Percentiles rank a stretch among this genome's conserved stretches.
Evolutionary conservation across 2,888 invertebrate species (phyloP).

Genomic region (Syrphus vitripennis): DNA sequence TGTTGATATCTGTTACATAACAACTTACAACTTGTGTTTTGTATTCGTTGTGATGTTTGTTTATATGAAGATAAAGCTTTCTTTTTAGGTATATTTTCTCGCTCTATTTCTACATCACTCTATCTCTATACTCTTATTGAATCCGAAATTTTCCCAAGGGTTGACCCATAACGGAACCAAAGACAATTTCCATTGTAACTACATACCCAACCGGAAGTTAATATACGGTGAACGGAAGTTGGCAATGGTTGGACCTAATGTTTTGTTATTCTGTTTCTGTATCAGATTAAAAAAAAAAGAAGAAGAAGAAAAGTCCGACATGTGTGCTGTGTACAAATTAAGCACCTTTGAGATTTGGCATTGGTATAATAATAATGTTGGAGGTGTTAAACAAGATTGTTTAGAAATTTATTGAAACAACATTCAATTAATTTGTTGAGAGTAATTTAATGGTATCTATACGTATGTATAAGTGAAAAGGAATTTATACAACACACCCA

Average conservation of each 20-base stretch:
- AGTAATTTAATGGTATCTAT: background rate
- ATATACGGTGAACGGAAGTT: slow-evolving; percentile 57
- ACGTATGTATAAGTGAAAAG: background rate
- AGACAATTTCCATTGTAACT: slow-evolving; percentile 61
- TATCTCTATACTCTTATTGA: background rate
- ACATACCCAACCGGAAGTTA: slow-evolving; percentile 58
- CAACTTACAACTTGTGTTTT: background rate
- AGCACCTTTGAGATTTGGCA: slow-evolving; percentile 16
- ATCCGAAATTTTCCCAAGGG: slow-evolving; percentile 44
- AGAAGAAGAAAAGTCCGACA: background rate
- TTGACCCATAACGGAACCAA: slow-evolving; percentile 34
- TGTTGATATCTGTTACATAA: slow-evolving; percentile 22
- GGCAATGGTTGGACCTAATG: slow-evolving; percentile 32
- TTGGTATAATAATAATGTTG: background rate
- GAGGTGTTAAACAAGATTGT: background rate
- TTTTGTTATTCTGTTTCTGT: slow-evolving; percentile 36
- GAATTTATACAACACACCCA: background rate
- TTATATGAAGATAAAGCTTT: background rate
- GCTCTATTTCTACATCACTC: background rate
- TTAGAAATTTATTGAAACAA: background rate
- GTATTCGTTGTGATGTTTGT: slow-evolving; percentile 10
- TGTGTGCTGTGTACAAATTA: background rate
- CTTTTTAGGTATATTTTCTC: background rate
- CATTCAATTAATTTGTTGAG: background rate
- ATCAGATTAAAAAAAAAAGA: background rate